A percentile compares a stretch with the other conserved stretches of the same genome.
phyloP scores from a whole-genome alignment of 2,888 invertebrate species.

The Hoplodrina blanda region DNA sequence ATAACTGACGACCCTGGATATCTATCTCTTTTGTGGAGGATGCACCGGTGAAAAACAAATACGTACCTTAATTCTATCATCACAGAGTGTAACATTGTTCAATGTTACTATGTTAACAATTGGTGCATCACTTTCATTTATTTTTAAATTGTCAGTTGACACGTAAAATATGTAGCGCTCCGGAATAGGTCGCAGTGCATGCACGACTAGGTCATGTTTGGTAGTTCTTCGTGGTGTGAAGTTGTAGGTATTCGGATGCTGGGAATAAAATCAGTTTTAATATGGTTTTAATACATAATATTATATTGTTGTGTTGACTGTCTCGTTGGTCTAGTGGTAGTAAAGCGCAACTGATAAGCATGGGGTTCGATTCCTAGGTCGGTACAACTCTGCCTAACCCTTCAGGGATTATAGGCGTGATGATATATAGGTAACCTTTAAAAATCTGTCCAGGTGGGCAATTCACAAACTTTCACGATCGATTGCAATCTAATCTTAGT shows the following conservation, averaged over 20 bases:
- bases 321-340: too few relatives aligned
- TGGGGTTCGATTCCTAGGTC: too few relatives aligned
- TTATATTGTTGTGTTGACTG: too few relatives aligned
- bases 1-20: too few relatives aligned
- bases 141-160: slow-evolving; percentile 53
- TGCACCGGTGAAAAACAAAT: not conserved
- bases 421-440: too few relatives aligned
- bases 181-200: slow-evolving; percentile 68
- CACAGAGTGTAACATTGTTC: slow-evolving; percentile 80
- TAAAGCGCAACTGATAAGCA: too few relatives aligned
- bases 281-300: not conserved
- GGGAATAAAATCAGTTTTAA: slow-evolving; percentile 48
- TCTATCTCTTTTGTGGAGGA: too few relatives aligned
- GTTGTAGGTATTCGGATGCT: slow-evolving; percentile 70
- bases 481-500: too few relatives aligned
- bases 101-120: slow-evolving; percentile 72
- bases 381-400: too few relatives aligned
- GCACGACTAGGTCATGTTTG: slow-evolving; percentile 71
- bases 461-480: too few relatives aligned
- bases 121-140: slow-evolving; percentile 73
- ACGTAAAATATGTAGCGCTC: slow-evolving; percentile 75
- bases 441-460: too few relatives aligned
- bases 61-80: slow-evolving; percentile 79
- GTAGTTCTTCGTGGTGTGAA: slow-evolving; percentile 66
- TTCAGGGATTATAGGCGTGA: too few relatives aligned